A percentile compares a stretch with the other conserved stretches of the same genome.
These are phyloP conservation scores for Cryptus viduatorius DNA, from an alignment of 2,888 invertebrate species.

Conservation along the genomic window DNA sequence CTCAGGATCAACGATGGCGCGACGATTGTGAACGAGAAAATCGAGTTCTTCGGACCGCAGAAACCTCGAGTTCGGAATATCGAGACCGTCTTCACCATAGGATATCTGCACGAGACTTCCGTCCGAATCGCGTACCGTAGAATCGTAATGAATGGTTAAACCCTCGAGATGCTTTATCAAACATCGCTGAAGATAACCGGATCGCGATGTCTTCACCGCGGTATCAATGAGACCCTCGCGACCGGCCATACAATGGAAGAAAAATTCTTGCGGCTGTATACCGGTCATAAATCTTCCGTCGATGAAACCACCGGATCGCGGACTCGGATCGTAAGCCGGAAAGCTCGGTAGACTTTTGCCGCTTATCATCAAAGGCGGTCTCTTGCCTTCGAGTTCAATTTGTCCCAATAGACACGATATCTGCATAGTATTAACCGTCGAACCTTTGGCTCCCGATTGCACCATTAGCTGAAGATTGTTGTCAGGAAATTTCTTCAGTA, in stretches of 20 bases:
- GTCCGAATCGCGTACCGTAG: slow-evolving; percentile 96
- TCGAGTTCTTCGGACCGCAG: slow-evolving; percentile 91
- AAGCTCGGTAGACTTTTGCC: slow-evolving; percentile 97
- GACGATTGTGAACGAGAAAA: slow-evolving; percentile 93
- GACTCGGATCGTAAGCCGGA: slow-evolving; percentile 93
- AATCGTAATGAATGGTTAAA: slow-evolving; percentile 94
- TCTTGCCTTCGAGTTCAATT: slow-evolving; percentile 98
- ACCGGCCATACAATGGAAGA: slow-evolving; percentile 99
- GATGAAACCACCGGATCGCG: slow-evolving; percentile 98
- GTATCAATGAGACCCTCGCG: slow-evolving; percentile 99
- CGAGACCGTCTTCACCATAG: slow-evolving; percentile 97
- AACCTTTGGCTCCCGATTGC: slow-evolving; percentile 99
- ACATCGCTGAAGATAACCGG: slow-evolving; percentile 95
- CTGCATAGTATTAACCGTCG: slow-evolving; percentile 98
- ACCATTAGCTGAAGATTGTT: slow-evolving; percentile 99
- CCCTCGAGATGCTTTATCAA: slow-evolving; percentile 99
- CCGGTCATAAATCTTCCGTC: slow-evolving; percentile 99
- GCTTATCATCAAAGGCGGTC: slow-evolving; percentile 97
- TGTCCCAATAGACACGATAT: slow-evolving; percentile 99
- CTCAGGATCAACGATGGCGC: slow-evolving; percentile 88
- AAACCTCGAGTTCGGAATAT: slow-evolving; percentile 95
- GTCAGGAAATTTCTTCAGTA: slow-evolving; percentile 94
- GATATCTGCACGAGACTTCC: slow-evolving; percentile 94
- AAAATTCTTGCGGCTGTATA: slow-evolving; percentile 99
- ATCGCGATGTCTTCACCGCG: slow-evolving; percentile 99